A percentile compares a stretch with the other conserved stretches of the same genome.
Evolutionary conservation across 2,888 invertebrate species (phyloP).

Genomic region (Steinernema scapterisci): DNA sequence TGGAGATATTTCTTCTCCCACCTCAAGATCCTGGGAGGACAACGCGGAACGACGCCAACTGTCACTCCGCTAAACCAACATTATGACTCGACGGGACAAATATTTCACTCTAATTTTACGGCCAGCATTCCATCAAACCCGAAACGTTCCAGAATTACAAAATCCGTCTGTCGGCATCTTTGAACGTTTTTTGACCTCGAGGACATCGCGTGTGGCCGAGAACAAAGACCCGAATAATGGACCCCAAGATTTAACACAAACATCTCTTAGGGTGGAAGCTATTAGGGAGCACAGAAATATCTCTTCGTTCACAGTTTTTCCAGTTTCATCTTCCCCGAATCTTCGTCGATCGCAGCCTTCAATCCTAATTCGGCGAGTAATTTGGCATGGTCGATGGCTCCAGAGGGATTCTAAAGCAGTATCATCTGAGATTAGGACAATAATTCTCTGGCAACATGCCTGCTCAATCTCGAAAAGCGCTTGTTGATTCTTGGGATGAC

Average conservation of each 20-base stretch:
- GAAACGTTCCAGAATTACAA: slow-evolving; percentile 29
- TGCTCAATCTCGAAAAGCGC: slow-evolving; percentile 48
- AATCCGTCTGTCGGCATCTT: slow-evolving; percentile 14
- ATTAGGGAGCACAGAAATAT: not conserved
- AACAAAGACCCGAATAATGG: slow-evolving; percentile 1
- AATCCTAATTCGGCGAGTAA: slow-evolving; percentile 48
- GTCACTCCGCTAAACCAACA: slow-evolving; percentile 26
- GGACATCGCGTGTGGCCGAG: slow-evolving; percentile 25
- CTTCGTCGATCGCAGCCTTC: slow-evolving; percentile 36
- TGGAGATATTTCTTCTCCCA: not conserved
- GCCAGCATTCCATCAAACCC: slow-evolving; percentile 19
- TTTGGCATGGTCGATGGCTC: slow-evolving; percentile 48
- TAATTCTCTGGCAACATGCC: slow-evolving; percentile 36
- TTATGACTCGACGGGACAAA: slow-evolving; percentile 27
- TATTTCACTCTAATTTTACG: slow-evolving; percentile 31
- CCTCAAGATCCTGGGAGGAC: not conserved
- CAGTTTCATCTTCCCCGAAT: slow-evolving; percentile 34
- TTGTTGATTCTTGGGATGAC: slow-evolving; percentile 55
- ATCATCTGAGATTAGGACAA: slow-evolving; percentile 2
- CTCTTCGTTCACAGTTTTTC: not conserved
- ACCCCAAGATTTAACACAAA: slow-evolving; percentile 3
- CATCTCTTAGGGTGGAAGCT: not conserved
- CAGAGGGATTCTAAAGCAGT: slow-evolving; percentile 43
- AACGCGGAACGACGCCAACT: slow-evolving; percentile 16
- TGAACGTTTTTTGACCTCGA: not conserved